These are phyloP conservation scores for Synanthedon andrenaeformis DNA, from an alignment of 2,888 invertebrate genomes.

Conservation along the genomic window DNA sequence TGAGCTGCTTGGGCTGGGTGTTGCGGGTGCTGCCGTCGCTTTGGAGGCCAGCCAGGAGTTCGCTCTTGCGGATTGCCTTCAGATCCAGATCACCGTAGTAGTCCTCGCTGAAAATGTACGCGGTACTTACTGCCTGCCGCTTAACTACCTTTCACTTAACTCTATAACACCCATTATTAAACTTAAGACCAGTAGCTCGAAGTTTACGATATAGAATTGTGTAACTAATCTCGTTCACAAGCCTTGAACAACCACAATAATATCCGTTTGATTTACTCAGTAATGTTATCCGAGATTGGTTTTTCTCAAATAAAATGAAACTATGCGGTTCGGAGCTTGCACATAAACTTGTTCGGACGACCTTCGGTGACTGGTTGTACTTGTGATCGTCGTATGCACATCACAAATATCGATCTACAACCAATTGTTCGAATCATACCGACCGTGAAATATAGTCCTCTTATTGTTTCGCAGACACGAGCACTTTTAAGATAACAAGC, in stretches of 20 bases:
- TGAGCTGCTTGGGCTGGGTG: constrained; percentile 57
- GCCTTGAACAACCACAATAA: constrained; percentile 58
- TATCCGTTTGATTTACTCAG: constrained; percentile 52
- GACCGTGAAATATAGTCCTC: constrained; percentile 23
- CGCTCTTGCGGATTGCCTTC: constrained; percentile 95
- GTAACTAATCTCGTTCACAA: constrained; percentile 50
- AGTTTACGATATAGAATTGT: constrained; percentile 29
- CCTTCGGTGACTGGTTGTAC: constrained; percentile 25
- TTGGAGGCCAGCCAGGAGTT: constrained; percentile 85
- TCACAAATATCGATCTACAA: constrained; percentile 16
- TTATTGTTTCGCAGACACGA: constrained; percentile 6
- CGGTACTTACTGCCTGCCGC: constrained; percentile 60
- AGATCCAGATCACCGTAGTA: constrained; percentile 96
- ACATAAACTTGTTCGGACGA: constrained; percentile 14
- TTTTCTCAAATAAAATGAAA: constrained; percentile 14
- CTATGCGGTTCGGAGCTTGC: constrained; percentile 24
- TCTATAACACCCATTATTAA: constrained; percentile 12
- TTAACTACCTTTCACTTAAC: constrained; percentile 32
- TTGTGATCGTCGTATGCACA: constrained; percentile 20
- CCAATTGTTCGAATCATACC: constrained; percentile 24
- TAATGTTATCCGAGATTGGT: constrained; percentile 38
- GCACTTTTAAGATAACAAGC: neutral
- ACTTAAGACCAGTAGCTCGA: neutral
- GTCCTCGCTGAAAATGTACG: constrained; percentile 87
- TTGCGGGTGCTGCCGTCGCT: constrained; percentile 62